Conservation (phyloP, 2,113 vertebrate species). For the Chamaetylas fuelleborni region DNA sequence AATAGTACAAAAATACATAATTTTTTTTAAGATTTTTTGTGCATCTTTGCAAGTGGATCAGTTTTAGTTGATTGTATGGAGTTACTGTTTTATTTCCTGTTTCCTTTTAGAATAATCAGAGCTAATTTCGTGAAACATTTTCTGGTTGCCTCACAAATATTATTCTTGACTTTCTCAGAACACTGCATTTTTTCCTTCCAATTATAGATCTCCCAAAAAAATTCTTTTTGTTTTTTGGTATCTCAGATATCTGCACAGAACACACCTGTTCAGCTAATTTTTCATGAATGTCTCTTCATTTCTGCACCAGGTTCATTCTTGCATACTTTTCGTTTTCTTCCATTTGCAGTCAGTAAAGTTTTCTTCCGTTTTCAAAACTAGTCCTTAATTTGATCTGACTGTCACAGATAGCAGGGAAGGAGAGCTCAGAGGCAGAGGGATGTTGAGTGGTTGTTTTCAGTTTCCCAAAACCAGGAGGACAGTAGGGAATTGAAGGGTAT, state of each 20-base stretch:
- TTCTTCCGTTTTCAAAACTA: neutral
- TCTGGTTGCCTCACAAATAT: neutral
- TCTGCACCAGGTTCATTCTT: neutral
- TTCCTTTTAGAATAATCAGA: neutral
- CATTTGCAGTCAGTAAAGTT: neutral
- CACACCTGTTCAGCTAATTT: neutral
- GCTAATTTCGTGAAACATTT: neutral
- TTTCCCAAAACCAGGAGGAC: neutral
- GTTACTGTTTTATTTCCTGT: neutral
- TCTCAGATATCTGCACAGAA: neutral
- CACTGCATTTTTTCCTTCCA: accelerated
- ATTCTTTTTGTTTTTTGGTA: accelerated
- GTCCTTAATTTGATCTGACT: neutral
- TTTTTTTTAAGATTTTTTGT: neutral
- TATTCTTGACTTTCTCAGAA: neutral
- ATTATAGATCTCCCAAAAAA: neutral
- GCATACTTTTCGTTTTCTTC: neutral
- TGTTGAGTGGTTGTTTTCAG: neutral
- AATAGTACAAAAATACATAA: neutral
- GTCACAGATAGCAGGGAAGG: neutral
- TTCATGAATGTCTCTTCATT: accelerated
- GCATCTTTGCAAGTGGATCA: neutral
- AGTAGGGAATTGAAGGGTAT: neutral
- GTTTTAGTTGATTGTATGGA: neutral
- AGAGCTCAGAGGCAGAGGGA: neutral